Base-by-base conservation (phyloP, 2,888 invertebrate genomes). In the Craniophora ligustri region DNA sequence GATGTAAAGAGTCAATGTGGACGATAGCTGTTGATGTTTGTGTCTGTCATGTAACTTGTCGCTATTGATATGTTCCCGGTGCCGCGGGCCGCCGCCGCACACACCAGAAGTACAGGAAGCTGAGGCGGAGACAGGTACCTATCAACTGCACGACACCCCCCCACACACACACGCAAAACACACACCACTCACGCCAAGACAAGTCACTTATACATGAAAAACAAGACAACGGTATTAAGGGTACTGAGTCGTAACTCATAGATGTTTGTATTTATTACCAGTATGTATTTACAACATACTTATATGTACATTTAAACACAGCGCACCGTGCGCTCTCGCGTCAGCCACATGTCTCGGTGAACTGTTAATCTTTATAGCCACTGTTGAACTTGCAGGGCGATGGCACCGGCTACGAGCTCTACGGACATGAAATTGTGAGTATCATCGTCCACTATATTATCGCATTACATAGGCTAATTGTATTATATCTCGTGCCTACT, bases 31-130 rank as follows among this genome's bases (percentile, higher is more conserved):
- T 7, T 21, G 8, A 21, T 18, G 32, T 18, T 4, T 11, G 3
- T 19, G 8, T 13, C 14, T 11, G 28, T 11, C 23, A 16, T n/a
- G 47, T 83, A 78, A 82, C 74, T 66, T 74, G 47, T 66, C 69
- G 76, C 74, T 74, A 64, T 75, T 77, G 47, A 65, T 75, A 38
- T 66, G 54, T 61, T 59, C 15, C 45, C 58, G 63, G 66, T 60
- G 65, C 57, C 50, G 66, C 81, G 80, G 70, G 76, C 76, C 79
- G 79, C 28, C 26, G 76, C 76, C 73, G 56, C 63, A 55, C 59
- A 64, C 78, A 66, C 70, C 95, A 97, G 96, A 97, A 96, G 95
- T 97, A 96, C 95, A 96, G 97, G 94, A 97, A 97, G 89, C 94
- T 97, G 79, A 95, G 97, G 87, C 94, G 97, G 87, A 94, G 97